Conservation (phyloP, 2,888 invertebrate species). For the Schrankia costaestrigalis region DNA sequence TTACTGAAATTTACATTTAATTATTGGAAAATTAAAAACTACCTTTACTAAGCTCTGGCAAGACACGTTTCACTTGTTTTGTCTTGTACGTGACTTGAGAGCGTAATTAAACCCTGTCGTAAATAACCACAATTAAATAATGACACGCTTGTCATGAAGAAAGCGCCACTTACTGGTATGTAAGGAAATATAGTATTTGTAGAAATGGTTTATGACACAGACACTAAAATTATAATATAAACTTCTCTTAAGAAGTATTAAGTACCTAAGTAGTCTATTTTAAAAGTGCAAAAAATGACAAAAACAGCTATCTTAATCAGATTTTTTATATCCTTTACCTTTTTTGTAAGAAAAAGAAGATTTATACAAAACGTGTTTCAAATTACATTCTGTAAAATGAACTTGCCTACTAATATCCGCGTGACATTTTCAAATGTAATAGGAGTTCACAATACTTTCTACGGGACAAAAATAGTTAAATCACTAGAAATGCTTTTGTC, state of each 20-base stretch:
- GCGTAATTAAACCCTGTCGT: slow-evolving; percentile 16
- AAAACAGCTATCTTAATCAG: too few relatives aligned
- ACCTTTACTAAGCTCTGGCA: too few relatives aligned
- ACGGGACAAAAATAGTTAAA: slow-evolving; percentile 31
- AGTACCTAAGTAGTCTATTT: too few relatives aligned
- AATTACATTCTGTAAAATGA: too few relatives aligned
- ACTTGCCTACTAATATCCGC: slow-evolving; percentile 34
- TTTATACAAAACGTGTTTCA: slow-evolving; percentile 12
- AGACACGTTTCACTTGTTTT: slow-evolving; percentile 5
- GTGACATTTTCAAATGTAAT: slow-evolving; percentile 26
- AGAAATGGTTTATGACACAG: too few relatives aligned
- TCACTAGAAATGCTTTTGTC: slow-evolving; percentile 40
- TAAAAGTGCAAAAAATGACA: too few relatives aligned
- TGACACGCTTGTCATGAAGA: slow-evolving; percentile 9
- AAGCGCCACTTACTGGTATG: slow-evolving; percentile 6
- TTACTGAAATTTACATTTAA: too few relatives aligned
- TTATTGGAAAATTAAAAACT: too few relatives aligned
- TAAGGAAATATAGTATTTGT: too few relatives aligned
- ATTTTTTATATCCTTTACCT: too few relatives aligned
- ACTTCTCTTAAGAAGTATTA: too few relatives aligned
- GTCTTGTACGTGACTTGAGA: slow-evolving; percentile 5
- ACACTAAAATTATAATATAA: too few relatives aligned
- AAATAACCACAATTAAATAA: slow-evolving; percentile 4
- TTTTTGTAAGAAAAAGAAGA: slow-evolving; percentile 8
- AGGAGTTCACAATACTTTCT: slow-evolving; percentile 30